Evolutionary conservation across 2,113 vertebrate species (phyloP), one percentile per base, ranked within the genome.

Genomic region (Verasper variegatus): DNA sequence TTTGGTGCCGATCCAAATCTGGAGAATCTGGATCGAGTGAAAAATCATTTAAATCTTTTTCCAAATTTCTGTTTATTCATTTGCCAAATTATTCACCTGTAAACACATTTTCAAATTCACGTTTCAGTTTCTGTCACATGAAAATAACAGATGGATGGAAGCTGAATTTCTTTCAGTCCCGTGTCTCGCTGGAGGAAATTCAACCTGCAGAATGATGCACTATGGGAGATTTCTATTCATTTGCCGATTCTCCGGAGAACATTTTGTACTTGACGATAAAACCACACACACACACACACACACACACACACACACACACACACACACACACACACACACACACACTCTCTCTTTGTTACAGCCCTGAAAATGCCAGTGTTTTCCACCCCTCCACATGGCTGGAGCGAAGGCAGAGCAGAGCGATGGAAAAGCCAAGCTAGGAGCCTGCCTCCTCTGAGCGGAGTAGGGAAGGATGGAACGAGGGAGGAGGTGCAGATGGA

Each of bases 401-500:
- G 40, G 71, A 69, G 72, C 40, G 73, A 71, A 51, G 76, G 74
- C 62, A 47, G 54, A 76, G 82, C 72, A 72, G 83, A 76, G 83
- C 74, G 81, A 83, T 81, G 80, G 83, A 78, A 72, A 63, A 68
- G 71, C 67, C 15, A 52, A n/a, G 20, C 45, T 37, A 14, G 66
- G 40, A 40, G 40, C 40, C 40, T 40, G 76, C 40, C 63, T 77
- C 57, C 80, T 77, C 62, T 57, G 40, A 40, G 35, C 35, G 35
- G 35, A 37, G 80, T 72, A 1, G 4, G 45, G 49, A 52, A 20
- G 49, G 49, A 52, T 52, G 20, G 55, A 49, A 17, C 61, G 45
- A 69, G 61, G 63, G 64, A 78, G 80, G 65, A 70, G 83, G 81
- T 79, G 71, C 74, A 78, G 82, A 85, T 77, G 85, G 80, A 90